phyloP scores from a whole-genome alignment of 2,113 vertebrate genomes.

The Anarhynchus alexandrinus region DNA sequence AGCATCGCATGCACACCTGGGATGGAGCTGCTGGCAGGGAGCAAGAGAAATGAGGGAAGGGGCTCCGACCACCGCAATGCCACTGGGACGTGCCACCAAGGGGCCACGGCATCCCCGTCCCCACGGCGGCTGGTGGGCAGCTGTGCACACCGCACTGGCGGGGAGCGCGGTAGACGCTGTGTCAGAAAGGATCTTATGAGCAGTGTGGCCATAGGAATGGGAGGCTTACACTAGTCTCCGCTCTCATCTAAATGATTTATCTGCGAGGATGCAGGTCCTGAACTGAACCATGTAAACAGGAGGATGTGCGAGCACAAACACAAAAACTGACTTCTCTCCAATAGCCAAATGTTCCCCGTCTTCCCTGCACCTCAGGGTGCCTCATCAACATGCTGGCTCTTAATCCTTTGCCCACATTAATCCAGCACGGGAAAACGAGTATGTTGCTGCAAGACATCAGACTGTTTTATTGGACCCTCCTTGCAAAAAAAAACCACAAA shows the following conservation, averaged over 20 bases:
- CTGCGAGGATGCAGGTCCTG: not conserved
- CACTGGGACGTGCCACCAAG: not conserved
- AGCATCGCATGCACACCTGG: not conserved
- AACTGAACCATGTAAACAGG: not conserved
- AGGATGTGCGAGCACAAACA: not conserved
- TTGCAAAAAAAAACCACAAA: no score
- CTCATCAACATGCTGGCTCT: not conserved
- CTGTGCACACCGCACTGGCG: not conserved
- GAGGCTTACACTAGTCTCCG: not conserved
- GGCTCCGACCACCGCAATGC: not conserved
- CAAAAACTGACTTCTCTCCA: not conserved
- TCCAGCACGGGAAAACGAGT: not conserved
- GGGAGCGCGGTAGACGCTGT: not conserved
- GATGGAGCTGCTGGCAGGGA: not conserved
- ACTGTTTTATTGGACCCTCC: not conserved
- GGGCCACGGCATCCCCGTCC: not conserved
- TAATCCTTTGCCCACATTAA: not conserved
- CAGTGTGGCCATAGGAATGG: no score
- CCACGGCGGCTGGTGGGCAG: not conserved
- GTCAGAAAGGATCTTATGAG: not conserved
- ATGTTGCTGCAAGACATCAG: not conserved
- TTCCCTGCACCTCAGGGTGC: not conserved
- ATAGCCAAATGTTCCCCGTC: not conserved
- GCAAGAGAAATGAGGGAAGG: rapidly evolving
- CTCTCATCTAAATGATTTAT: not conserved